These are phyloP conservation scores for Montipora sp. DNA, from an alignment of 64 coral and sea anemone genomes.

Conservation along the genomic window DNA sequence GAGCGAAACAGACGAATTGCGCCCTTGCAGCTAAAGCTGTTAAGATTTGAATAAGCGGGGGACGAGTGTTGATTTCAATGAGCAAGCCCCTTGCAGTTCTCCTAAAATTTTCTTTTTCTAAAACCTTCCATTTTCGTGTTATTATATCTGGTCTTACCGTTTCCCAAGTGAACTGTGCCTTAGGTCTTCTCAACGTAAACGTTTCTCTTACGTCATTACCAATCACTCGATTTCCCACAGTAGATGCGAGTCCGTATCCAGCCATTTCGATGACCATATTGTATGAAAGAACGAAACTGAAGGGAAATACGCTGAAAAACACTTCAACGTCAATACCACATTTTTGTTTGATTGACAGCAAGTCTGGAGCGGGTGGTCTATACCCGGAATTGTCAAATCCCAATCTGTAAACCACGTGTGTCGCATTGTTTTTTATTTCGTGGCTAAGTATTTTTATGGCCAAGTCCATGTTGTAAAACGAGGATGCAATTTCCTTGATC, in stretches of 20 bases:
- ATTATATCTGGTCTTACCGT: slow-evolving; percentile 47
- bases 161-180: slow-evolving; percentile 88
- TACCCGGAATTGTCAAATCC: slow-evolving; percentile 70
- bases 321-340: slow-evolving; percentile 57
- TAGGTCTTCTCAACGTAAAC: slow-evolving; percentile 84
- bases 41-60: too few species aligned
- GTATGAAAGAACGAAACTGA: slow-evolving; percentile 70
- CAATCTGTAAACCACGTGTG: slow-evolving; percentile 63
- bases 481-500: slow-evolving; percentile 74
- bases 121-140: too few species aligned
- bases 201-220: slow-evolving; percentile 66
- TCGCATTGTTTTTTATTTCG: slow-evolving; percentile 34
- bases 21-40: too few species aligned
- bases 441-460: slow-evolving; percentile 75
- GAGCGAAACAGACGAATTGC: too few species aligned
- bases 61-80: too few species aligned
- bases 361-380: slow-evolving; percentile 50
- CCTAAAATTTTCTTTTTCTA: too few species aligned
- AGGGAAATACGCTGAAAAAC: slow-evolving; percentile 86
- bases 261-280: slow-evolving; percentile 82
- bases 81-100: too few species aligned
- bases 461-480: slow-evolving; percentile 69
- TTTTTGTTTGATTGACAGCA: slow-evolving; percentile 33
- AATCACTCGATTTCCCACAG: slow-evolving; percentile 69
- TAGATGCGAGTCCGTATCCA: slow-evolving; percentile 69